Conservation (phyloP, 1,140 invertebrate genomes). For the Hyles euphorbiae region DNA sequence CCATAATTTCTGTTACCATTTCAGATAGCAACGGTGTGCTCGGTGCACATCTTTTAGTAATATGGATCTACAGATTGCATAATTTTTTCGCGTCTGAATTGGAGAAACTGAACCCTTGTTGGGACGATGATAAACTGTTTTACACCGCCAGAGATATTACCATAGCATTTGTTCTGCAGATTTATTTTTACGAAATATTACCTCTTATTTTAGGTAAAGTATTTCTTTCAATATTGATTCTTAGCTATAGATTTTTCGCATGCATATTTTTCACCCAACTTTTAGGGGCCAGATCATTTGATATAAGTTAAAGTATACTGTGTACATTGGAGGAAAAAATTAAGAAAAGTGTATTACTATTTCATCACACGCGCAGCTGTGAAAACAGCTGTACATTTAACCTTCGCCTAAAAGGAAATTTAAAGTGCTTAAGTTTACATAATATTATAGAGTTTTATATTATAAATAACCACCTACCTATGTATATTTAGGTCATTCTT, state of each 20-base stretch:
- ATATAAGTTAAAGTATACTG: too few relatives aligned
- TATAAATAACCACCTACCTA: too few relatives aligned
- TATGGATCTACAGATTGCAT: slow-evolving; percentile 68
- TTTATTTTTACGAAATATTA: slow-evolving; percentile 25
- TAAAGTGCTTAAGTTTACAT: too few relatives aligned
- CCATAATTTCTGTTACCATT: neutral
- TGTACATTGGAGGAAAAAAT: too few relatives aligned
- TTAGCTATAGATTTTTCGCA: neutral
- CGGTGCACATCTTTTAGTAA: slow-evolving; percentile 14
- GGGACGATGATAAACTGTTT: slow-evolving; percentile 78
- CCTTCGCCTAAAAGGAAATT: too few relatives aligned
- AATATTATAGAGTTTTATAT: too few relatives aligned
- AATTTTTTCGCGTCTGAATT: slow-evolving; percentile 79
- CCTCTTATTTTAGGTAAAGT: slow-evolving; percentile 21
- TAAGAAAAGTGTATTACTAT: too few relatives aligned
- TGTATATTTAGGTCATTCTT: too few relatives aligned
- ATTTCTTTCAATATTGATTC: neutral
- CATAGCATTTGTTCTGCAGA: slow-evolving; percentile 21
- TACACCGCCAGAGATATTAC: slow-evolving; percentile 78
- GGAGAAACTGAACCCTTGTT: slow-evolving; percentile 76
- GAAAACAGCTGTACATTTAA: too few relatives aligned
- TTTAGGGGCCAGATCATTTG: too few relatives aligned
- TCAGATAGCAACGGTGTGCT: slow-evolving; percentile 12
- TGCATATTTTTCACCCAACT: too few relatives aligned
- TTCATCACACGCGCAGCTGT: too few relatives aligned